Base-by-base conservation (phyloP, 2,113 vertebrate species). In the Macquaria australasica region DNA sequence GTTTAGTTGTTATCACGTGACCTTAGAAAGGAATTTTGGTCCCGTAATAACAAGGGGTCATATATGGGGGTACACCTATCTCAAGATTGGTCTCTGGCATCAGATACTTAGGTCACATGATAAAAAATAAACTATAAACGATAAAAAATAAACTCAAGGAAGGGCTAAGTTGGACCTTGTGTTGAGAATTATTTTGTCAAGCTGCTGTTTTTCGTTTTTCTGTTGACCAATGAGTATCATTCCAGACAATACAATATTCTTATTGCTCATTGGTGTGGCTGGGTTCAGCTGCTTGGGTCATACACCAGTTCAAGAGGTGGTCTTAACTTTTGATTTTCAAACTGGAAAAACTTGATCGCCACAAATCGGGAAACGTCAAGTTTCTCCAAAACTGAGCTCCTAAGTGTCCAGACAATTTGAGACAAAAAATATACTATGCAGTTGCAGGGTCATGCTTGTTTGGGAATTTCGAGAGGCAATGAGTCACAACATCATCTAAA, bases 401-500 rank as follows among this genome's bases (percentile, higher is more conserved):
- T 21, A 28, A 25, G 20, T 20, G 45, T 58, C 48, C 5, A 55
- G 34, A 68, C 10, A 25, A 59, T 79, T 62, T 62, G 31, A 56
- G 8, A 64, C 39, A 64, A 69, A 58, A 59, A 75, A 48, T 10
- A 64, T 6, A 21, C 18, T 23, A 18, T 45, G 25, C 16, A 51
- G 20, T 41, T 56, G 50, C 31, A 71, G 62, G 48, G 70, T 81
- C 39, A 68, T 48, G 77, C 21, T 69, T 79, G 21, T 58, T 82
- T 28, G 45, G 75, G 62, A 82, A 87, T 81, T 72, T 76, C 6
- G 0, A 73, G 25, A 66, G 37, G 34, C 10, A 5, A 31, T 66
- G 73, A 83, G 31, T 76, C 43, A 68, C 23, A 31, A 60, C 50
- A 53, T 51, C 58, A n/a, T 83, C 55, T 8, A 51, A 63, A 82